Evolutionary conservation across 2,113 vertebrate species (phyloP), one percentile per base, ranked within the genome.

Genomic region (Oophaga pumilio): DNA sequence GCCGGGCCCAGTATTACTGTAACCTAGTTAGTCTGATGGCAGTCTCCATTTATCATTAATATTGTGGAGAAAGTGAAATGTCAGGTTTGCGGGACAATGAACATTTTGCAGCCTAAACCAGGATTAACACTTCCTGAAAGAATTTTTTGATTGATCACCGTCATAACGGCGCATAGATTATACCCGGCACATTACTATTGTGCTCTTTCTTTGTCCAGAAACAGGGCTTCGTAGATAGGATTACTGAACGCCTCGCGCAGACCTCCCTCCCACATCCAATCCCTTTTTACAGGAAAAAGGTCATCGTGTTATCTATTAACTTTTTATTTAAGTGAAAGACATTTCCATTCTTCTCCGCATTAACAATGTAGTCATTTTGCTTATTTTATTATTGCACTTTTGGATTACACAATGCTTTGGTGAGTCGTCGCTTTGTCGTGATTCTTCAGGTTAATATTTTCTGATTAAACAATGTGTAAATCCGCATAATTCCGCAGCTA

Each of bases 241-340:
- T 90, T 87, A 78, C 80, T 80, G 73, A 69, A 88, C 66, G 85
- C 89, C 26, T 1, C 6, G 71, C 24, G 33, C 90, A 69, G 50
- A 60, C 82, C 52, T 80, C 57, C 84, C 22, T 88, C 56, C 62
- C 56, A 84, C 77, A 64, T 82, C 76, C 89, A 71, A n/a, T 90
- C 82, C 17, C 69, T 57, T 68, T 43, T 89, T 18, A 6, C 87
- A 84, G 3, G 82, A 88, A 89, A 89, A 81, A 87, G 91, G 76
- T 85, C 59, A 89, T 89, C 73, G 85, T 91, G 90, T 89, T 88
- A 89, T 68, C 69, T 26, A 68, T 87, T 91, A 90, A 89, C 89
- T 90, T 91, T 90, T 93, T 90, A 89, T 92, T 84, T 77, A 52
- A 68, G 17, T 83, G 68, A 79, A 74, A 82, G 73, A 77, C 43